phyloP scores from a whole-genome alignment of 2,113 vertebrate species.

The Circaetus cinerascens region DNA sequence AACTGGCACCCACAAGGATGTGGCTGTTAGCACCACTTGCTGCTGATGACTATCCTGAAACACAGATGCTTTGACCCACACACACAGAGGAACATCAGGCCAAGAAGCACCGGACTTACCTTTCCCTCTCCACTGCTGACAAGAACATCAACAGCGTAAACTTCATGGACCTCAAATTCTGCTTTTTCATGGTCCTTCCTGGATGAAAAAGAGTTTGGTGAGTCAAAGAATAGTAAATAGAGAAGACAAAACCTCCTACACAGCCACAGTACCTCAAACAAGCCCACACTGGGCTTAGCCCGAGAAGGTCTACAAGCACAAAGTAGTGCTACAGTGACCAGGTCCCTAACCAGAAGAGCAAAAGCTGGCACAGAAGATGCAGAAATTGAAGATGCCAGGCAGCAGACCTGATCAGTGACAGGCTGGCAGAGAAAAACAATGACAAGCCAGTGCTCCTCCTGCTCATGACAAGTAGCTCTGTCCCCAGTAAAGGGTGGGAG shows the following conservation, averaged over 20 bases:
- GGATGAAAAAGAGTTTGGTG: not conserved
- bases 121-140: constrained; percentile 97
- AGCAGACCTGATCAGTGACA: not conserved
- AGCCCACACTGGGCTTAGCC: not conserved
- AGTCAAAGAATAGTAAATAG: not conserved
- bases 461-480: not conserved
- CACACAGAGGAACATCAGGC: no score
- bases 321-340: rapidly evolving
- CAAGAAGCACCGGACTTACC: constrained; percentile 68
- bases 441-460: not conserved
- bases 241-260: not conserved
- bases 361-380: not conserved
- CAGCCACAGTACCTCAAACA: rapidly evolving
- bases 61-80: rapidly evolving
- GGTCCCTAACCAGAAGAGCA: not conserved
- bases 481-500: not conserved
- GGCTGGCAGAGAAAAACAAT: not conserved
- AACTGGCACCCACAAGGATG: not conserved
- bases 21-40: not conserved
- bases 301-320: not conserved
- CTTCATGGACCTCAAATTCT: constrained; percentile 97
- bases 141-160: constrained; percentile 95
- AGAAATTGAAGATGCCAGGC: not conserved
- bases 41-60: not conserved
- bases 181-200: constrained; percentile 99